Evolutionary conservation across 2,888 invertebrate genomes (phyloP), one percentile per base, ranked within the genome.

Genomic region (Micoletzkya japonica): DNA sequence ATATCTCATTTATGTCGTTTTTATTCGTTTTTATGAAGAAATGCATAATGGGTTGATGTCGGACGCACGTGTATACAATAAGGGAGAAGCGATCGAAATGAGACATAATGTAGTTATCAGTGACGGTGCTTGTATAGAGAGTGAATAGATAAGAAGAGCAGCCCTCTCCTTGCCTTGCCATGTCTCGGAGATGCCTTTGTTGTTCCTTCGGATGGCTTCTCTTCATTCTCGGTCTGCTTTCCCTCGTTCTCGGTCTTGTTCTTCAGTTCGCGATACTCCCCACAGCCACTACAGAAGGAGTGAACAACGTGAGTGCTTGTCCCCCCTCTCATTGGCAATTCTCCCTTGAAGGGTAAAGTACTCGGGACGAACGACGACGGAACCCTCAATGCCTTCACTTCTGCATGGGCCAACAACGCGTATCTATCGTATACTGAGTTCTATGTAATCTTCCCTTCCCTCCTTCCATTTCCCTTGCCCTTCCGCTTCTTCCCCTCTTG

Each of bases 321-420:
- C 49, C 17, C n/a, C 30, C 26, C n/a, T 30, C 4, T 44, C 26
- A 70, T 44, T 70, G n/a, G 4, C 54, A 36, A 24, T 34, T 17
- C n/a, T 24, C 26, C 24, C 36, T 69, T 77, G 37, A 58, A 78
- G 78, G 64, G 73, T 56, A 77, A 78, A 73, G 74, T 80, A 0
- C 71, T 80, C 10, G 78, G 77, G 30, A 14, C 69, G 28, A 80
- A 79, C 50, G 61, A 70, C 37, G 78, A 80, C 44, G 79, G 79
- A 20, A 76, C 79, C 1, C 60, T 73, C 17, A 80, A 80, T 63
- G 74, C 73, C 20, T 80, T 77, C 70, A 74, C 79, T 17, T 71
- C 37, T 30, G 59, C 61, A 7, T 71, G 71, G 71, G 44, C 32
- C 34, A 57, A 17, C 4, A 57, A 57, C 0, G n/a, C 30, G n/a